Conservation (phyloP, 2,797 vertebrate genomes). For the Melanotaenia pygmaea region DNA sequence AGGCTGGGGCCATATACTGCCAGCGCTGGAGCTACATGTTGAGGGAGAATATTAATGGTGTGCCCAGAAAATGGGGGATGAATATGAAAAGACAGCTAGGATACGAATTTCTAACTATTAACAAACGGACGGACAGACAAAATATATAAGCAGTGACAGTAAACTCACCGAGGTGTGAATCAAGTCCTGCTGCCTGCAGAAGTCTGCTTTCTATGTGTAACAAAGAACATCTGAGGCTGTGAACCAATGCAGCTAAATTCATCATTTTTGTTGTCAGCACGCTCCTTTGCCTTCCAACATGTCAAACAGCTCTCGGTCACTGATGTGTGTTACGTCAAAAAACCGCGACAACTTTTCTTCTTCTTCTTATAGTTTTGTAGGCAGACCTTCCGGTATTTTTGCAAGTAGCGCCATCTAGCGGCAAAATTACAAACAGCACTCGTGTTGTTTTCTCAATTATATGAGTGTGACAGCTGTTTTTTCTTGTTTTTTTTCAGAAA, state of each 20-base stretch:
- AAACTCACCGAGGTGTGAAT: conserved; percentile 77
- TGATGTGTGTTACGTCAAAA: conserved; percentile 30
- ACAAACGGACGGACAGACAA: not conserved
- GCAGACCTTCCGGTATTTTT: accelerated
- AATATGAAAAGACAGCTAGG: not conserved
- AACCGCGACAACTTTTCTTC: conserved; percentile 59
- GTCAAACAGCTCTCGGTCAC: conserved; percentile 77
- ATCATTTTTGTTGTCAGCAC: conserved; percentile 52
- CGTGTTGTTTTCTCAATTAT: too few species aligned
- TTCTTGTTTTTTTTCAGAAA: too few species aligned
- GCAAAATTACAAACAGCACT: not conserved
- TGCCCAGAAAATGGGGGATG: not conserved
- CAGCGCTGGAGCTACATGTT: conserved; percentile 83
- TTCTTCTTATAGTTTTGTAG: conserved; percentile 9
- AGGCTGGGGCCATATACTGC: conserved; percentile 77
- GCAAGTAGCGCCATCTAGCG: conserved; percentile 13
- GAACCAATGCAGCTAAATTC: conserved; percentile 67
- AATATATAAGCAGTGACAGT: not conserved
- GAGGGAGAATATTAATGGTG: not conserved
- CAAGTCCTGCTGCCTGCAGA: conserved; percentile 70
- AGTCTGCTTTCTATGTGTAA: conserved; percentile 76
- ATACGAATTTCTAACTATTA: not conserved
- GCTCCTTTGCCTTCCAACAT: conserved; percentile 16
- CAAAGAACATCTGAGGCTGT: conserved; percentile 75
- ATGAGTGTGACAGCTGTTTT: too few species aligned